These are phyloP conservation scores for Hipparchia semele DNA, from an alignment of 2,888 invertebrate genomes.

Conservation along the genomic window DNA sequence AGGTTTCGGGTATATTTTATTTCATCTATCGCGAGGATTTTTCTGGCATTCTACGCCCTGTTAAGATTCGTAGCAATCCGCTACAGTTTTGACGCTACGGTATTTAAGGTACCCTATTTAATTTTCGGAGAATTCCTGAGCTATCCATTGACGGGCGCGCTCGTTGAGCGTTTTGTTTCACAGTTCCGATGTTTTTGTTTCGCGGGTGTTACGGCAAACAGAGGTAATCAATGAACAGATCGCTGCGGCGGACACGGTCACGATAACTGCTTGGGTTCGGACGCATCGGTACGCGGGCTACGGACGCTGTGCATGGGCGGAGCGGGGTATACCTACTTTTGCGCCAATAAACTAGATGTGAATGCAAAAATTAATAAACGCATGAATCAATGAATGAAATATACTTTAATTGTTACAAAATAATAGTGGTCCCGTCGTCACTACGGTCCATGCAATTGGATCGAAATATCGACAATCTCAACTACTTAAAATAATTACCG, in stretches of 20 bases:
- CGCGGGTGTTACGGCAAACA: slow-evolving; percentile 58
- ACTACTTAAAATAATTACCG: too few relatives aligned
- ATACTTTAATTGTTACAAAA: too few relatives aligned
- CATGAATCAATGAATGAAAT: too few relatives aligned
- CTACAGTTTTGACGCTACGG: neutral
- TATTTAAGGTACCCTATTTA: neutral
- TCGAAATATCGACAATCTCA: too few relatives aligned
- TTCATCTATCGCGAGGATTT: too few relatives aligned
- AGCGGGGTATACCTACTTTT: neutral
- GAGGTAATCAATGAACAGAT: slow-evolving; percentile 80
- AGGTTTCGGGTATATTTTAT: too few relatives aligned
- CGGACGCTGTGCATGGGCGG: slow-evolving; percentile 38
- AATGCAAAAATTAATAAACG: too few relatives aligned
- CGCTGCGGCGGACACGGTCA: slow-evolving; percentile 75
- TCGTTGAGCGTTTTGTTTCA: slow-evolving; percentile 33
- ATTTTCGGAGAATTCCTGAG: neutral
- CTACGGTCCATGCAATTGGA: too few relatives aligned
- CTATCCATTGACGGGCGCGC: slow-evolving; percentile 13
- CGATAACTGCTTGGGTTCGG: slow-evolving; percentile 61
- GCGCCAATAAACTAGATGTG: neutral
- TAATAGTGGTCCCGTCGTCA: too few relatives aligned
- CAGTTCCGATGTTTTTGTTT: slow-evolving; percentile 47
- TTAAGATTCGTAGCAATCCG: neutral
- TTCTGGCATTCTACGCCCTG: too few relatives aligned
- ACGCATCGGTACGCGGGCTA: slow-evolving; percentile 72